phyloP scores from a whole-genome alignment of 2,888 invertebrate species.

The Ophion slaviceki region DNA sequence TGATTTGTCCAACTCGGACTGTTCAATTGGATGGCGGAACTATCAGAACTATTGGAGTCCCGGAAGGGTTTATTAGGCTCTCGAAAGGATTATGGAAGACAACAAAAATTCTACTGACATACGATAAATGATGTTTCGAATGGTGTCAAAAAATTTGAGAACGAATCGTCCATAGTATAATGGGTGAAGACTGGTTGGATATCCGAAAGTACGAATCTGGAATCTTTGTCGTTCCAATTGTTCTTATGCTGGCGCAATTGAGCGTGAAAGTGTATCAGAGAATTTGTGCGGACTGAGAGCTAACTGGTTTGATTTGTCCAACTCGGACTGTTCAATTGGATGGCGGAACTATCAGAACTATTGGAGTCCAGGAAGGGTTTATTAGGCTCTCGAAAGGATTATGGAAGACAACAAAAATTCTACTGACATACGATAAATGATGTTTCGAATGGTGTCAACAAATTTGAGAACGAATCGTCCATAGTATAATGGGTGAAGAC shows the following conservation, averaged over 20 bases:
- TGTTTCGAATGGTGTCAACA: neutral
- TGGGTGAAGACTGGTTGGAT: neutral
- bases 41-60: too few relatives aligned
- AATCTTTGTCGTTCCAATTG: neutral
- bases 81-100: neutral
- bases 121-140: slow-evolving; percentile 1
- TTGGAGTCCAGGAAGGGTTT: too few relatives aligned
- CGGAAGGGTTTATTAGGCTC: too few relatives aligned
- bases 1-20: too few relatives aligned
- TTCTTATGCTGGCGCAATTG: neutral
- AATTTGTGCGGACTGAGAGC: neutral
- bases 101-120: neutral
- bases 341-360: too few relatives aligned
- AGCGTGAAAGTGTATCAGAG: neutral
- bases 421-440: neutral
- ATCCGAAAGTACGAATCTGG: neutral
- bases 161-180: neutral
- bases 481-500: neutral
- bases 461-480: neutral
- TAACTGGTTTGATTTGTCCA: too few relatives aligned
- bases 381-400: neutral
- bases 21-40: too few relatives aligned
- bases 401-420: neutral
- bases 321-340: too few relatives aligned
- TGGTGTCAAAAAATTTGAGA: neutral